phyloP scores from a whole-genome alignment of 2,797 vertebrate genomes.

The Tapera naevia region DNA sequence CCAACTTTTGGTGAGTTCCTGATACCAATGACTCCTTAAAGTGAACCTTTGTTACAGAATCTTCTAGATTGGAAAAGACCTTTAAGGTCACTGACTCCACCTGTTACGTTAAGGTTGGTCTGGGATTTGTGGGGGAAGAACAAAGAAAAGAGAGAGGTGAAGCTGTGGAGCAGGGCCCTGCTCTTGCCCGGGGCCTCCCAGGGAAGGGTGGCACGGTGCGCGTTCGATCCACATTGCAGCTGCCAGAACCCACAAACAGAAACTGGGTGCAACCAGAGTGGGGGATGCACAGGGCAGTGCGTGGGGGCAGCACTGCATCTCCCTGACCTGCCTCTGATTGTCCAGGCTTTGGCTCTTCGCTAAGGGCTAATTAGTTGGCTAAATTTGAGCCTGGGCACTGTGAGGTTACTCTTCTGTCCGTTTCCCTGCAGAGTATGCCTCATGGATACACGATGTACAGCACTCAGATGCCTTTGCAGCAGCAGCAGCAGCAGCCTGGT shows the following conservation, averaged over 20 bases:
- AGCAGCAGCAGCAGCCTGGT: slow-evolving; percentile 67
- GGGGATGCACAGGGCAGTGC: too few relatives aligned
- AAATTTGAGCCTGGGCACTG: not conserved
- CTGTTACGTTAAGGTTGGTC: not conserved
- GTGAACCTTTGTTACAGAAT: too few relatives aligned
- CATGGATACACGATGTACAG: slow-evolving; percentile 77
- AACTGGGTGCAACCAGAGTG: not conserved
- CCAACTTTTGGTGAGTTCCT: not conserved
- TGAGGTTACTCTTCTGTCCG: not conserved
- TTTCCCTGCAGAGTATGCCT: slow-evolving; percentile 62
- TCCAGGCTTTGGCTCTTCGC: not conserved
- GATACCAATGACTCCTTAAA: too few relatives aligned
- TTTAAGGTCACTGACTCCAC: too few relatives aligned
- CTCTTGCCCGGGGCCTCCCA: rapidly evolving
- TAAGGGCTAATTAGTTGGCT: not conserved
- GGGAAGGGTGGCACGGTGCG: not conserved
- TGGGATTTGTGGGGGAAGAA: not conserved
- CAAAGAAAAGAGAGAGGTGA: not conserved
- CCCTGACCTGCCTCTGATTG: rapidly evolving
- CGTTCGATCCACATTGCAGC: rapidly evolving
- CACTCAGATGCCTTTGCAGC: slow-evolving; percentile 69
- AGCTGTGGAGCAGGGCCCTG: not conserved
- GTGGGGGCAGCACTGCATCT: not conserved
- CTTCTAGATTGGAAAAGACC: too few relatives aligned
- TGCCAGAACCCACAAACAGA: not conserved